These are phyloP conservation scores for Myiozetetes cayanensis DNA, from an alignment of 2,113 vertebrate species.

Conservation along the genomic window DNA sequence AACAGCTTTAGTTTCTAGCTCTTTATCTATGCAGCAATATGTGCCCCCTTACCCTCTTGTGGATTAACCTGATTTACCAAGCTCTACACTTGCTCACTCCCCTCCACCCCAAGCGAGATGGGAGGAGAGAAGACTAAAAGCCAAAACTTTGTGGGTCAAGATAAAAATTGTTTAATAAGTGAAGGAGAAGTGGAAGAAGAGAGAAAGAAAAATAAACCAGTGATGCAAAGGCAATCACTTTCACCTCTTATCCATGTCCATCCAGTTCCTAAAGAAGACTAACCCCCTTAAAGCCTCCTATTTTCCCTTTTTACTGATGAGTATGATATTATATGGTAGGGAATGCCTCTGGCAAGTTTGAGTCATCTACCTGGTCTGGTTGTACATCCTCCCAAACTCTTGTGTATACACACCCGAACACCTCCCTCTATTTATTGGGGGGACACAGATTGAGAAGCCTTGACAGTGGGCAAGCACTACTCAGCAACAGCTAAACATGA, in stretches of 20 bases:
- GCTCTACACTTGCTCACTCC: not conserved
- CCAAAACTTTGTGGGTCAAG: rapidly evolving
- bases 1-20: not conserved
- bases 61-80: not conserved
- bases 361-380: not conserved
- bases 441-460: not conserved
- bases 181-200: not conserved
- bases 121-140: not conserved
- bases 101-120: rapidly evolving
- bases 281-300: rapidly evolving
- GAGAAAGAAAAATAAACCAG: not conserved
- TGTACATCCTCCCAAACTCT: not conserved
- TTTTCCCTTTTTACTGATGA: not conserved
- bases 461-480: not conserved
- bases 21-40: not conserved
- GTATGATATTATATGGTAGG: not conserved
- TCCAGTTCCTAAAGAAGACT: not conserved
- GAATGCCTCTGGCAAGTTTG: not conserved
- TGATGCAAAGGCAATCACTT: not conserved
- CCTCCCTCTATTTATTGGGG: not conserved
- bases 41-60: not conserved
- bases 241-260: not conserved
- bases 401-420: no score
- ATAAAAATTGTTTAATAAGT: not conserved
- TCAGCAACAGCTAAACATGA: not conserved